phyloP scores from a whole-genome alignment of 2,888 invertebrate species.

The Microctonus hyperodae region DNA sequence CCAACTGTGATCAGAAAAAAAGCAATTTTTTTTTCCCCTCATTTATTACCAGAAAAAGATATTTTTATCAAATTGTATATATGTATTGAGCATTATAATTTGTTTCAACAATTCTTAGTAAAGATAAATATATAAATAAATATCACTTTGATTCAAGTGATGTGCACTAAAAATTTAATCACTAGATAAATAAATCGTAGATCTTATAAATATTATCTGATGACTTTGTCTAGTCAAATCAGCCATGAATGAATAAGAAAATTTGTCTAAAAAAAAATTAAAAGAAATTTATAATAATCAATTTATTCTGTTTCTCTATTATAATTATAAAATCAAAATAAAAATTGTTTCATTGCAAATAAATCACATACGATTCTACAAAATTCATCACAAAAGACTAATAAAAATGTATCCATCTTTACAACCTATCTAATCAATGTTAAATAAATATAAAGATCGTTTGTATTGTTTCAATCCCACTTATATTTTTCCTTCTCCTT shows the following conservation, averaged over 20 bases:
- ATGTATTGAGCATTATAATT: neutral
- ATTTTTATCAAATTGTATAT: slow-evolving; percentile 15
- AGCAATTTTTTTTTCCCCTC: neutral
- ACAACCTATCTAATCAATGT: slow-evolving; percentile 21
- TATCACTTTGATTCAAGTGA: neutral
- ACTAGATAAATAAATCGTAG: neutral
- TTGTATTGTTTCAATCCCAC: neutral
- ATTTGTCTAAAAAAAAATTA: neutral
- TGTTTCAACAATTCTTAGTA: neutral
- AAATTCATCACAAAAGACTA: neutral
- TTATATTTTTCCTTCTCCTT: neutral
- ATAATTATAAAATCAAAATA: too few species aligned
- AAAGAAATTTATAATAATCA: neutral
- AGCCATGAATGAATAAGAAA: slow-evolving; percentile 14
- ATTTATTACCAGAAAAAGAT: slow-evolving; percentile 9
- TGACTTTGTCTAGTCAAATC: slow-evolving; percentile 29
- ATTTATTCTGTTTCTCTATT: neutral
- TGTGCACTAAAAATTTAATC: neutral
- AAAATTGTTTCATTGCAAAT: too few species aligned
- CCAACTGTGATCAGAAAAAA: slow-evolving; percentile 18
- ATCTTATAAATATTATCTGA: neutral
- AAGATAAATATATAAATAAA: neutral
- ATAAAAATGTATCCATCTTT: neutral
- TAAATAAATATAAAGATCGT: neutral
- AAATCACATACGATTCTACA: too few species aligned